These are phyloP conservation scores for Eristalis pertinax DNA, from an alignment of 2,888 invertebrate genomes.

Conservation along the genomic window DNA sequence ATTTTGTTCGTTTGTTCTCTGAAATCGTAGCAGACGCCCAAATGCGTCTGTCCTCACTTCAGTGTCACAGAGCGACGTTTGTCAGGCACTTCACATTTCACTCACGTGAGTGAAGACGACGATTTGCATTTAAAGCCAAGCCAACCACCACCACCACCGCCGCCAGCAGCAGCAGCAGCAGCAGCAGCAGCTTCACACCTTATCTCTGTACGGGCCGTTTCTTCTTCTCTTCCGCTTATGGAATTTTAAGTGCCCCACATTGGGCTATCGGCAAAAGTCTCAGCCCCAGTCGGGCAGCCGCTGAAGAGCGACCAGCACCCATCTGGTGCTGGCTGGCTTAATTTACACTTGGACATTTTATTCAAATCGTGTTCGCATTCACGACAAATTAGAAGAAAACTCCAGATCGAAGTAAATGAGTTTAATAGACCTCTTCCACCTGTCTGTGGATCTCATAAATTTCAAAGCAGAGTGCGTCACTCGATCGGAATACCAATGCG, in stretches of 20 bases:
- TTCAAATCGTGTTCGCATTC: slow-evolving; percentile 64
- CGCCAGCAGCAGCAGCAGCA: neutral
- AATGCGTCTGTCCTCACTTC: slow-evolving; percentile 35
- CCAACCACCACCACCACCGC: neutral
- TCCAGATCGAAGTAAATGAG: slow-evolving; percentile 63
- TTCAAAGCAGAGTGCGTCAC: slow-evolving; percentile 34
- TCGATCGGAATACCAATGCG: slow-evolving; percentile 53
- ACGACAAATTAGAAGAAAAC: slow-evolving; percentile 67
- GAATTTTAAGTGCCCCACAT: slow-evolving; percentile 67
- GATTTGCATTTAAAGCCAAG: slow-evolving; percentile 64
- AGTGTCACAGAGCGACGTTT: slow-evolving; percentile 3
- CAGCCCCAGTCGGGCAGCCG: neutral
- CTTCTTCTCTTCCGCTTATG: slow-evolving; percentile 63
- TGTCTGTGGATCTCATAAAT: slow-evolving; percentile 55
- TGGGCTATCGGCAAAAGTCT: slow-evolving; percentile 5
- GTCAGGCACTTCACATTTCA: slow-evolving; percentile 52
- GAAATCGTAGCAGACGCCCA: slow-evolving; percentile 35
- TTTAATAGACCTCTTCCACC: slow-evolving; percentile 69
- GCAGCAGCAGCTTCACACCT: slow-evolving; percentile 61
- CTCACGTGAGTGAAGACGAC: slow-evolving; percentile 52
- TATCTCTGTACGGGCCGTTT: slow-evolving; percentile 35
- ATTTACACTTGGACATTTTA: slow-evolving; percentile 47
- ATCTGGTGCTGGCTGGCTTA: slow-evolving; percentile 11
- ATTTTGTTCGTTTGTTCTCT: slow-evolving; percentile 18
- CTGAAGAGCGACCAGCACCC: neutral